Percentiles rank a stretch among this genome's conserved stretches.
phyloP scores from a whole-genome alignment of 92 coral and sea anemone genomes.

The Galaxea fascicularis region DNA sequence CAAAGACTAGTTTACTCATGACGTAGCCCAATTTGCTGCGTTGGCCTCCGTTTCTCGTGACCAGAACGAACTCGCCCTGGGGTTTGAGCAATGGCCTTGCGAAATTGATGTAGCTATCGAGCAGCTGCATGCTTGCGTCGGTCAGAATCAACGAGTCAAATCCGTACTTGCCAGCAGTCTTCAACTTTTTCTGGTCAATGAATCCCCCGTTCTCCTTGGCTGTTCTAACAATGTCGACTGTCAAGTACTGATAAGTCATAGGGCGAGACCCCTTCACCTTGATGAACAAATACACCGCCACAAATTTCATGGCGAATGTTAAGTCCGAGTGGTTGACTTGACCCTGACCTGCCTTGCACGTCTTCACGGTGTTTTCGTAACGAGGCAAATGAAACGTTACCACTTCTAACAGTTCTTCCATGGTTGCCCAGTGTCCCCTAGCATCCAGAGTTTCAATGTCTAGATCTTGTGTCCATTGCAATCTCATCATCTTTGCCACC shows the following conservation, averaged over 20 bases:
- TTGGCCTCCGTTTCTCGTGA: slow-evolving; percentile 45
- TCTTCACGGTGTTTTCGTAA: slow-evolving; percentile 20
- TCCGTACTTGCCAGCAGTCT: slow-evolving; percentile 62
- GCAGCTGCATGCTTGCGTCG: slow-evolving; percentile 47
- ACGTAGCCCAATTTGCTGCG: slow-evolving; percentile 30
- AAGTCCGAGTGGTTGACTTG: slow-evolving; percentile 26
- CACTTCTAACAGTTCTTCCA: slow-evolving; percentile 52
- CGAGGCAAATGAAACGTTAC: slow-evolving; percentile 49
- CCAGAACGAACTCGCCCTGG: slow-evolving; percentile 57
- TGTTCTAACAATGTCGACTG: neutral
- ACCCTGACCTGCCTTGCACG: slow-evolving; percentile 14
- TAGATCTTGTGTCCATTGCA: slow-evolving; percentile 36
- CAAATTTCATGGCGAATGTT: slow-evolving; percentile 52
- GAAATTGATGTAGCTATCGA: slow-evolving; percentile 50
- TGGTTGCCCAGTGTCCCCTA: slow-evolving; percentile 70
- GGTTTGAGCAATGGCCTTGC: slow-evolving; percentile 64
- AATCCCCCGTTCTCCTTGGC: slow-evolving; percentile 8
- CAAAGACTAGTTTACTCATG: slow-evolving; percentile 55
- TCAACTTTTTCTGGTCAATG: slow-evolving; percentile 29
- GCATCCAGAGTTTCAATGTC: slow-evolving; percentile 68
- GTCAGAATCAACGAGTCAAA: slow-evolving; percentile 50
- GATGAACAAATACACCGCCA: slow-evolving; percentile 57
- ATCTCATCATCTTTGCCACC: no score
- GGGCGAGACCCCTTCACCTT: slow-evolving; percentile 26
- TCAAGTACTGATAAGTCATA: slow-evolving; percentile 11